A percentile compares a stretch with the other conserved stretches of the same genome.
phyloP scores from a whole-genome alignment of 2,888 invertebrate genomes.

The Dilophus febrilis region DNA sequence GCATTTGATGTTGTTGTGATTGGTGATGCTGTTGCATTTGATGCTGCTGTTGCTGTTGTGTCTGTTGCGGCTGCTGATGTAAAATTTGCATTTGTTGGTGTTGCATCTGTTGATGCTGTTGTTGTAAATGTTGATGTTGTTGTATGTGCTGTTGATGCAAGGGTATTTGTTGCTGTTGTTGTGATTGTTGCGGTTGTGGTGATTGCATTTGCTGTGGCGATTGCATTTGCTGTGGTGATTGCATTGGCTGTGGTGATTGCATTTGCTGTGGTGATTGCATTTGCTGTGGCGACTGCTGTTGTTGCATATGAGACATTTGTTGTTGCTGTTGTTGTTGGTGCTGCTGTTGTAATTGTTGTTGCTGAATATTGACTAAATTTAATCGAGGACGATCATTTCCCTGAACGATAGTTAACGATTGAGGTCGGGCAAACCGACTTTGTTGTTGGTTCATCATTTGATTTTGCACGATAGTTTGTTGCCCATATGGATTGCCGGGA shows the following conservation, averaged over 20 bases:
- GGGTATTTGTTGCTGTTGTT: slow-evolving; percentile 29
- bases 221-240: slow-evolving; percentile 32
- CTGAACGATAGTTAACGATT: too few relatives aligned
- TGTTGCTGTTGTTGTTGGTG: slow-evolving; percentile 1
- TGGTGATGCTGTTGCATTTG: not conserved
- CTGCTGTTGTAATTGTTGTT: slow-evolving; percentile 27
- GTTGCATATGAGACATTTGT: slow-evolving; percentile 12
- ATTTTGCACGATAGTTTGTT: slow-evolving; percentile 12
- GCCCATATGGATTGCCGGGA: slow-evolving; percentile 22
- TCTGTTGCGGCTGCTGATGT: not conserved
- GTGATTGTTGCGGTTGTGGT: slow-evolving; percentile 28
- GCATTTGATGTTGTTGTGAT: slow-evolving; percentile 22
- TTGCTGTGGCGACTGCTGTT: slow-evolving; percentile 26
- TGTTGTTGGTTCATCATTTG: slow-evolving; percentile 18
- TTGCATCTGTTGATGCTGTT: not conserved
- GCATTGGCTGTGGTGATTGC: slow-evolving; percentile 29
- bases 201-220: slow-evolving; percentile 23
- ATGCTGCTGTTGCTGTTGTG: slow-evolving; percentile 23
- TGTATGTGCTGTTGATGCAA: not conserved
- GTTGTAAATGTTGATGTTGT: not conserved
- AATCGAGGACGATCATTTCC: slow-evolving; percentile 13
- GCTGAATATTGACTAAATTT: slow-evolving; percentile 13
- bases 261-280: slow-evolving; percentile 19
- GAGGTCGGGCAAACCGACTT: slow-evolving; percentile 31
- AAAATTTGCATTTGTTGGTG: not conserved